phyloP scores from a whole-genome alignment of 2,113 vertebrate species.

The Megaceryle torquata region DNA sequence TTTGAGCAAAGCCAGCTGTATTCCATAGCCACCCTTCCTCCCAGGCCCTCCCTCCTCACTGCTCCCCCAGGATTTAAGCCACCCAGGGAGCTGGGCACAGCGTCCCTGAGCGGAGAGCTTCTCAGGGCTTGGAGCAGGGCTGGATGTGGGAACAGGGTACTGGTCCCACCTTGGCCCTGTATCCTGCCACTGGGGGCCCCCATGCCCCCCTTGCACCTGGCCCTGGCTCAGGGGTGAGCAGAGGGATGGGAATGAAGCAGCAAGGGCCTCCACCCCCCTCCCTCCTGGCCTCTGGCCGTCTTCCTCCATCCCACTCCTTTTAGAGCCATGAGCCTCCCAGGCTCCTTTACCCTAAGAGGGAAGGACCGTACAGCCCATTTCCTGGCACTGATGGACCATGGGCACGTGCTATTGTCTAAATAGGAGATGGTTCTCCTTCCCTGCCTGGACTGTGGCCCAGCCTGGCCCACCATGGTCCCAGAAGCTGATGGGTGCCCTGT shows the following conservation, averaged over 20 bases:
- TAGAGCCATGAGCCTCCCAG: conserved; percentile 49
- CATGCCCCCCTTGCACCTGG: not conserved
- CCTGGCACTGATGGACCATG: not conserved
- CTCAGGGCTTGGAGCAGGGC: not conserved
- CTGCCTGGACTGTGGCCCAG: not conserved
- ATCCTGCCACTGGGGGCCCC: not conserved
- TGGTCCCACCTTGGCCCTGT: not conserved
- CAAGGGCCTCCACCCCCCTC: not conserved
- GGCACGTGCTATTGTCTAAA: conserved; percentile 24
- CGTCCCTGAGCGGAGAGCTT: not conserved
- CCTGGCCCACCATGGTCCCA: not conserved
- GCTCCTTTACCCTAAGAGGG: conserved; percentile 59
- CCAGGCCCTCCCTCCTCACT: not conserved
- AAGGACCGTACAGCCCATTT: conserved; percentile 29
- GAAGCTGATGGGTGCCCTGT: not conserved
- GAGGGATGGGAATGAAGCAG: conserved; percentile 1
- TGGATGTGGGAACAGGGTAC: not conserved
- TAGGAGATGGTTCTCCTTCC: conserved; percentile 23
- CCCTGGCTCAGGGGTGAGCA: not conserved
- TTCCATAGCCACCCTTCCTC: not conserved
- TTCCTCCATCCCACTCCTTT: conserved; percentile 43
- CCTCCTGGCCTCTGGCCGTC: not conserved
- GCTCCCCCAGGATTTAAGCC: conserved; percentile 43
- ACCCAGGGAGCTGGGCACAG: not conserved
- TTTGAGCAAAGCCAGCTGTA: conserved; percentile 51